These are phyloP conservation scores for Eospalax fontanierii DNA, from an alignment of 2,797 vertebrate genomes.

Conservation along the genomic window DNA sequence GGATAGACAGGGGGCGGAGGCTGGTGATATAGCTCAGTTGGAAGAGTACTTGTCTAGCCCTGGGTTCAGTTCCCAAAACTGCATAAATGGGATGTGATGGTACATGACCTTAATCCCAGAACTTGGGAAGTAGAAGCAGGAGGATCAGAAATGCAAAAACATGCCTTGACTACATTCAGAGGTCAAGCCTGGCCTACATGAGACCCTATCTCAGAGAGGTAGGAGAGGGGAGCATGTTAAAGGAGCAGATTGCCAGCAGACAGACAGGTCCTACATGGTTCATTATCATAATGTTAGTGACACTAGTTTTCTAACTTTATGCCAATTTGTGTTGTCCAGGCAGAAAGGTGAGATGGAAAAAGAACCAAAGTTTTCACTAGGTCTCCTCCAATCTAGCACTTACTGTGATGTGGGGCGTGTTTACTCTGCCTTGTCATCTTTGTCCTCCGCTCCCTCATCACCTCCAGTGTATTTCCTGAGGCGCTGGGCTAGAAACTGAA, in stretches of 20 bases:
- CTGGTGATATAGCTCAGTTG: not conserved
- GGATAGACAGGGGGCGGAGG: too few species aligned
- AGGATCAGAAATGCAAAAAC: not conserved
- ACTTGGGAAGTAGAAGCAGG: not conserved
- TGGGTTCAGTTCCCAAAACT: not conserved
- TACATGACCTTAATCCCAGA: not conserved
- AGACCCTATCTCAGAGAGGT: not conserved
- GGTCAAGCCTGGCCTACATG: not conserved
- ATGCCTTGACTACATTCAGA: not conserved
- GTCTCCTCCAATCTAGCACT: not conserved
- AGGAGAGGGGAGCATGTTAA: not conserved
- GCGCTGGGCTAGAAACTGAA: not conserved
- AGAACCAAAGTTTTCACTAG: not conserved
- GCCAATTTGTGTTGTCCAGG: not conserved
- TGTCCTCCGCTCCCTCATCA: not conserved
- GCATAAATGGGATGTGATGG: not conserved
- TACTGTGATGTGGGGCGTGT: not conserved
- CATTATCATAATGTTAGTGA: not conserved
- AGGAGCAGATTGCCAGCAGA: not conserved
- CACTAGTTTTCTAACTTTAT: not conserved
- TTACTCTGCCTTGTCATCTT: not conserved
- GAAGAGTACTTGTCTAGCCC: not conserved
- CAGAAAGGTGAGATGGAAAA: not conserved
- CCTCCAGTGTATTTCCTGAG: conserved; percentile 19
- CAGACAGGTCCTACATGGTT: not conserved